Conservation (phyloP, 2,113 vertebrate genomes). For the Cathartes aura region DNA sequence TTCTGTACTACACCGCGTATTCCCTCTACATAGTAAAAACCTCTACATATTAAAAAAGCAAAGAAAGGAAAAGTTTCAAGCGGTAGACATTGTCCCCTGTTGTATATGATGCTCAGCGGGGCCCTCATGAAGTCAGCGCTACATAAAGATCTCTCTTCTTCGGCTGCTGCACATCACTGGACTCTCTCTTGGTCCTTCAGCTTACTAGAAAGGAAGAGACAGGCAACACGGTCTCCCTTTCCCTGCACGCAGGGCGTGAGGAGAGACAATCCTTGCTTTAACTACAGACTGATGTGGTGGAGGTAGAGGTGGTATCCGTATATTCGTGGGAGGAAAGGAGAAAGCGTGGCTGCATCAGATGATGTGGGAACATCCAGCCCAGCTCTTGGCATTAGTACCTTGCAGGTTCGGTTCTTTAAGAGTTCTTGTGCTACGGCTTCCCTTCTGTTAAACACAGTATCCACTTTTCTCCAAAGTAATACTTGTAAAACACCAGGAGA, state of each 20-base stretch:
- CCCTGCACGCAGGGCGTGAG: background rate
- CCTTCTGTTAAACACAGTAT: background rate
- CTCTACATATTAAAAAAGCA: accelerated
- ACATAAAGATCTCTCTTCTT: background rate
- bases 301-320: background rate
- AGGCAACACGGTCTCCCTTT: accelerated
- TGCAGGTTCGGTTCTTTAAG: background rate
- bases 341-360: accelerated
- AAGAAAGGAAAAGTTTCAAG: background rate
- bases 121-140: background rate
- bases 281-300: background rate
- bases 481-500: background rate
- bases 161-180: background rate
- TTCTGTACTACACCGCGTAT: accelerated
- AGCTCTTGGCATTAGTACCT: background rate
- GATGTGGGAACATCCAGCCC: background rate
- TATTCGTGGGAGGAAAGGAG: background rate
- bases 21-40: accelerated
- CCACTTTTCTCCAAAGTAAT: background rate
- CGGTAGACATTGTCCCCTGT: accelerated
- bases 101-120: background rate
- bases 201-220: background rate
- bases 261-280: background rate
- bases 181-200: background rate
- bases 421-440: background rate